Conservation (phyloP, 2,888 invertebrate species). For the Onchidella celtica region DNA sequence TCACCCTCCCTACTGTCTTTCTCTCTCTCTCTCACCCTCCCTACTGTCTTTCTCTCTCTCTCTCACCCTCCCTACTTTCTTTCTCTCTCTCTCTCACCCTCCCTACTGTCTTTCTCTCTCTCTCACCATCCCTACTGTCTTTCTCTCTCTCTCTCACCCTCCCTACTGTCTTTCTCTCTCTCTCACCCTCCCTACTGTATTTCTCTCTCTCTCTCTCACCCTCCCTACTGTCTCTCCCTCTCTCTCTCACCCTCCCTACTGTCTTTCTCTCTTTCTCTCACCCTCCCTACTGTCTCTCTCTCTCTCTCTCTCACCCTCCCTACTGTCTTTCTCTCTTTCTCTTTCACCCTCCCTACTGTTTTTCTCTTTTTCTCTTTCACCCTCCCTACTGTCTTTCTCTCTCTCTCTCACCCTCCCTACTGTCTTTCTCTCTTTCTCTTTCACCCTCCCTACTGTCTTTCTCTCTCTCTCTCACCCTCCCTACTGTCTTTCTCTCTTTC, state of each 20-base stretch:
- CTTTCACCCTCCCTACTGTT: too few species aligned
- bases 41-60: background rate
- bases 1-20: background rate
- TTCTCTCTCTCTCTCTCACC: background rate
- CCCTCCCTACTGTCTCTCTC: background rate
- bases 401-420: background rate
- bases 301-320: background rate
- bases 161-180: background rate
- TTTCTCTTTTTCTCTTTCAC: too few species aligned
- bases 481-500: background rate
- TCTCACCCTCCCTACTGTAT: background rate
- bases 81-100: background rate
- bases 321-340: background rate
- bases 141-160: background rate
- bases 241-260: background rate
- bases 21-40: background rate
- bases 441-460: too few species aligned
- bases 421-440: background rate
- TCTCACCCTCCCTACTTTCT: background rate
- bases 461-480: background rate
- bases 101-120: background rate
- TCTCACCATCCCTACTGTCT: background rate
- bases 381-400: too few species aligned
- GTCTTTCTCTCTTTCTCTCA: background rate
- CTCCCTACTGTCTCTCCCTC: background rate